Percentiles rank a stretch among this genome's conserved stretches.
Evolutionary conservation across 2,797 vertebrate genomes (phyloP).

Genomic region (Perdix hodgsoniae): DNA sequence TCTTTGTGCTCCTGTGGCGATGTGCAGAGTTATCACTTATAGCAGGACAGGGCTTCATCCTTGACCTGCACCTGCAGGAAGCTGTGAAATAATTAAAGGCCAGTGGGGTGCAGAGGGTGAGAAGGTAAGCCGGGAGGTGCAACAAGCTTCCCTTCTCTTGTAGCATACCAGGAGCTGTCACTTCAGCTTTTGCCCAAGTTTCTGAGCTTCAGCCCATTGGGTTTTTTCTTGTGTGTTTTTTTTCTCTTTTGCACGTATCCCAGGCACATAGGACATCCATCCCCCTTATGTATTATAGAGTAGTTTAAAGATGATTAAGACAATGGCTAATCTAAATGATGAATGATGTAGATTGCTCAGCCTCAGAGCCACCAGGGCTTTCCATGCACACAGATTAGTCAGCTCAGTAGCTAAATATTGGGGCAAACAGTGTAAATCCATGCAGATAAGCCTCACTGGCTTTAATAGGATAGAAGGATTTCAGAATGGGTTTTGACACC

Average conservation of each 20-base stretch:
- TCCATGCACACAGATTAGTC: conserved; percentile 55
- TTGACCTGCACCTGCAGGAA: background rate
- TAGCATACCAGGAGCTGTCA: background rate
- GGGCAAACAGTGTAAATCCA: conserved; percentile 69
- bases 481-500: background rate
- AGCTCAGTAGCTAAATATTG: conserved; percentile 61
- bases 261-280: background rate
- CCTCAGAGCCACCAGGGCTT: conserved; percentile 25
- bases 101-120: background rate
- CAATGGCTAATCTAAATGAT: conserved; percentile 68
- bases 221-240: background rate
- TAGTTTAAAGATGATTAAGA: conserved; percentile 70
- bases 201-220: background rate
- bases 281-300: conserved; percentile 60
- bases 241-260: background rate
- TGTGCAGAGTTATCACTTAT: accelerated
- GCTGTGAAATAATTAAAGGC: conserved; percentile 15
- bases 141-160: conserved; percentile 11
- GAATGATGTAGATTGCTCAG: conserved; percentile 62
- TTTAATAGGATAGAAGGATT: conserved; percentile 52
- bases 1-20: accelerated
- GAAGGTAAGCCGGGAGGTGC: background rate
- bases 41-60: background rate
- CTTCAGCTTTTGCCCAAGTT: background rate
- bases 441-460: conserved; percentile 38